Evolutionary conservation across 2,888 invertebrate genomes (phyloP).

Genomic region (Agonopterix subpropinquella): DNA sequence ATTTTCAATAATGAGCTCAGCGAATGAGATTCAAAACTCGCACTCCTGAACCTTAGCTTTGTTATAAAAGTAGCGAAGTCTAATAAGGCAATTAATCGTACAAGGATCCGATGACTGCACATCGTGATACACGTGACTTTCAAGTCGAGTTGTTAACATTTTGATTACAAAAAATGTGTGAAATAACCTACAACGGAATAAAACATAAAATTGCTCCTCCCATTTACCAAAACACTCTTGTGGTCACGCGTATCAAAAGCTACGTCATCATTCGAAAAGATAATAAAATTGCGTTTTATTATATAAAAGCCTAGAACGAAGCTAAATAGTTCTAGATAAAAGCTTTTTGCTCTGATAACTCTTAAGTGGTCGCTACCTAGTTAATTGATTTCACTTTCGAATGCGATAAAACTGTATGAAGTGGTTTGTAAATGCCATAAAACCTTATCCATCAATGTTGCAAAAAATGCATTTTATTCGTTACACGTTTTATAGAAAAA

Average conservation of each 20-base stretch:
- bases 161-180: conserved; percentile 7
- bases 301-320: no score
- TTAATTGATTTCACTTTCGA: conserved; percentile 12
- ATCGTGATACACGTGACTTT: conserved; percentile 1
- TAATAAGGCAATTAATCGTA: background rate
- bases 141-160: conserved; percentile 3
- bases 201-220: no score
- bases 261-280: no score
- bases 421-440: conserved; percentile 13
- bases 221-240: no score
- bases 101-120: background rate
- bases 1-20: no score
- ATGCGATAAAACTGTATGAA: conserved; percentile 16
- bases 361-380: conserved; percentile 13
- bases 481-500: no score
- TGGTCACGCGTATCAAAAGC: no score
- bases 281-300: no score
- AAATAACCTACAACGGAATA: no score
- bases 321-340: conserved; percentile 14
- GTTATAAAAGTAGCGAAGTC: no score
- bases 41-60: no score
- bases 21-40: no score
- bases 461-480: background rate
- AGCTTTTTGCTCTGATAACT: conserved; percentile 20
- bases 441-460: background rate